Base-by-base conservation (phyloP, 2,888 invertebrate species). In the Drosophila infuscata region DNA sequence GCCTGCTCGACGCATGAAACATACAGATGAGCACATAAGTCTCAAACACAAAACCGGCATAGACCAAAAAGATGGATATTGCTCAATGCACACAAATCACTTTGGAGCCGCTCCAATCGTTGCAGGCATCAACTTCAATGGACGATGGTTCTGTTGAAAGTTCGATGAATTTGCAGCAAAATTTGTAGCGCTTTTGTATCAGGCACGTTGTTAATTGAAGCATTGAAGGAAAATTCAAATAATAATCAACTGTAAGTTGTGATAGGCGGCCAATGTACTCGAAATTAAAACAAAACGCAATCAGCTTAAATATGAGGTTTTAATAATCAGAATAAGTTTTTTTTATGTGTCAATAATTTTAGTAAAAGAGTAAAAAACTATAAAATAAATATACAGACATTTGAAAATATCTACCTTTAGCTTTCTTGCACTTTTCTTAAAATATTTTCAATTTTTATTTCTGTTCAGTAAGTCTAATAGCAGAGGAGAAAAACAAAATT, bases 11-110 rank as follows among this genome's bases (percentile, higher is more conserved):
- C 30, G 30, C 49, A 72, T 56, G 51, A 64, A 67, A 75, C 73
- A 61, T 61, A 69, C 74, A 71, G 76, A 69, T 49, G 60, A 64
- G 74, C 71, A 49, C 64, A 67, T 76, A 84, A 84, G 85, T 80
- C 57, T 57, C 46, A 72, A 69, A 74, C 83, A 69, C 83, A 74
- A 74, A 57, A 73, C 70, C 54, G 59, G 56, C 61, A 48, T 58
- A 38, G 43, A 33, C 59, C 53, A 54, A 38, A 46, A 71, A 66
- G 69, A 79, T 74, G 46, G 38, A 57, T 49, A 65, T 63, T 70
- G 49, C 52, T 72, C 49, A 38, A 57, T 63, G 59, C 53, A 69
- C 69, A 72, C 66, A 80, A 80, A 67, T 77, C 74, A 67, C 59
- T 67, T 59, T 59, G 32, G 56, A 41, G 35, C 53, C 54, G 36